Evolutionary conservation across 2,797 vertebrate species (phyloP), one percentile per base, ranked within the genome.

Genomic region (Hydrophis major): DNA sequence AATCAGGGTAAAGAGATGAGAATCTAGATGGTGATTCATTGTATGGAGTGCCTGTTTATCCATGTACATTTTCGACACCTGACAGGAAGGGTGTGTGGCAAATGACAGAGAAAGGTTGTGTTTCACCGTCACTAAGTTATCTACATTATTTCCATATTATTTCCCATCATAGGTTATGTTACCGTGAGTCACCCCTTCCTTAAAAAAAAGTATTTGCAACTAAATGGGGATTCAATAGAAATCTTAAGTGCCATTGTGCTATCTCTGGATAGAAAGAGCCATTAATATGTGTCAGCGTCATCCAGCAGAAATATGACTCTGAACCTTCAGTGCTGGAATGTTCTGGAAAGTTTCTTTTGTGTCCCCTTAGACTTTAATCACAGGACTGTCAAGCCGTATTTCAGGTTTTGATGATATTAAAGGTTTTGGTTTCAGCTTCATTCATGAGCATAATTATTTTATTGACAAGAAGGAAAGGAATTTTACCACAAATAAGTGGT

Each of bases 151-250:
- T 89, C 90, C 93, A 60, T 60, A 91, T 0, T 27, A 94, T 95
- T 95, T 95, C 95, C 93, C 94, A 94, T 94, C 96, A 95, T 95
- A 96, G 94, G 94, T 95, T 3, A 0, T 83, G 89, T 96, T 96
- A 94, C 95, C 56, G 69, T 97, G 97, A 97, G 96, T 97, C 96
- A 97, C 95, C 94, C 94, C 96, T 97, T 96, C 96, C 95, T 93
- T 95, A 95, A 95, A 95, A 92, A 92, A 57, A 91, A 89, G 89
- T 50, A 93, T 93, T 97, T 93, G 91, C 94, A 96, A 95, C 95
- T 91, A 93, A 96, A 95, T 95, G 95, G 93, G 95, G 91, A 95
- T 96, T 1, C 1, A 78, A 94, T 0, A 25, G 96, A 94, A 94
- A 94, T 94, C 92, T 90, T 0, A 90, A 91, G 94, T 87, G 92